Percentiles rank a stretch among this genome's conserved stretches.
These are phyloP conservation scores for Ageneiosus marmoratus DNA, from an alignment of 2,113 vertebrate genomes.

Conservation along the genomic window DNA sequence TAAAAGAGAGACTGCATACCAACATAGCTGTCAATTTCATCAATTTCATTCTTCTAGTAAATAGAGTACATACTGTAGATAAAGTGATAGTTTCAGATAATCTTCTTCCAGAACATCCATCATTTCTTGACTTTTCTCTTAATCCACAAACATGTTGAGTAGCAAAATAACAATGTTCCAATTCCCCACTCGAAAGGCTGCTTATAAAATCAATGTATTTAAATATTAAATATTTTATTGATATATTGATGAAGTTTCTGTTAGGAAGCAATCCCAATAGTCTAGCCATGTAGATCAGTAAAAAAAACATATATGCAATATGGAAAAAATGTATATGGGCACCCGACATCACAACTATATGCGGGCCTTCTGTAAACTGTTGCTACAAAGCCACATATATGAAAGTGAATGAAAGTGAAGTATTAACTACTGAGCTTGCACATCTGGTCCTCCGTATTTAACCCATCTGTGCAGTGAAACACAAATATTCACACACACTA, in stretches of 20 bases:
- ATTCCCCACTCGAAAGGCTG: neutral
- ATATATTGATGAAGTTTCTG: neutral
- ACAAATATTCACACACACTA: too few species aligned
- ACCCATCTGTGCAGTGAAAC: too few species aligned
- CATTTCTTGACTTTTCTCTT: neutral
- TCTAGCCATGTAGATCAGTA: neutral
- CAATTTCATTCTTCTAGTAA: neutral
- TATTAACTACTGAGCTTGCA: too few species aligned
- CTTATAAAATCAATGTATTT: neutral
- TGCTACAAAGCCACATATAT: neutral
- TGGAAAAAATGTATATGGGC: neutral
- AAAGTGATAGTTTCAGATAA: neutral
- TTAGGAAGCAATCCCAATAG: neutral
- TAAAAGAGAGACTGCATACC: neutral
- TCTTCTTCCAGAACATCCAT: neutral
- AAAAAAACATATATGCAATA: neutral
- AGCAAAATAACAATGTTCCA: neutral
- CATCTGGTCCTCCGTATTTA: too few species aligned
- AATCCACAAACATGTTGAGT: neutral
- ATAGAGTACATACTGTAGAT: neutral
- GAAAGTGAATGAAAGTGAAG: too few species aligned
- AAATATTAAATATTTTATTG: neutral
- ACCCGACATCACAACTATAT: neutral
- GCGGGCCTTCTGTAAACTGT: neutral
- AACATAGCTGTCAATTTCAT: neutral